A percentile compares a stretch with the other conserved stretches of the same genome.
Evolutionary conservation across 2,113 vertebrate genomes (phyloP).

Genomic region (Indri indri): DNA sequence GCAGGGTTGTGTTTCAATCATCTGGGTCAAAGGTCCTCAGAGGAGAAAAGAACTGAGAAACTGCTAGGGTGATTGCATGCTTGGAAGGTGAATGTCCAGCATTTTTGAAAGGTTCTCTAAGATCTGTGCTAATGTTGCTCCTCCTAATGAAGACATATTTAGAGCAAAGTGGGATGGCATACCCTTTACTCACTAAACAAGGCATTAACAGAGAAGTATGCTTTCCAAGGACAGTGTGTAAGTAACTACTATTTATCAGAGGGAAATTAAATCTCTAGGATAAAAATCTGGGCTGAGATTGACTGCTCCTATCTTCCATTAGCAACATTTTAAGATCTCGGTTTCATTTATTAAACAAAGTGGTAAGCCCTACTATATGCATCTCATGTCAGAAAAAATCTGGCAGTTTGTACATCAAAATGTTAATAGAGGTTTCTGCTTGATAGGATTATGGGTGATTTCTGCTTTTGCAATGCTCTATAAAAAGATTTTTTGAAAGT

Average conservation of each 20-base stretch:
- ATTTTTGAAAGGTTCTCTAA: not conserved
- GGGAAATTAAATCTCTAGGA: not conserved
- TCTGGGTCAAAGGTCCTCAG: not conserved
- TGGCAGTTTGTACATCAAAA: not conserved
- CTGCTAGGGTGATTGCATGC: not conserved
- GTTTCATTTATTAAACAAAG: slow-evolving; percentile 17
- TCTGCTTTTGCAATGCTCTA: slow-evolving; percentile 11
- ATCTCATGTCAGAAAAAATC: not conserved
- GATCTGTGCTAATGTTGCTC: not conserved
- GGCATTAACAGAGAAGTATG: not conserved
- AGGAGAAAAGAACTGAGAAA: not conserved
- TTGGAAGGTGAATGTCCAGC: not conserved
- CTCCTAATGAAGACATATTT: not conserved
- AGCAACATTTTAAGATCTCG: not conserved
- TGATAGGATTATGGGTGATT: not conserved
- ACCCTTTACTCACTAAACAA: not conserved
- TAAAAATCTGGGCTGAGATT: not conserved
- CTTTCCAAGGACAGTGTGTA: not conserved
- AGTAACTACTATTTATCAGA: not conserved
- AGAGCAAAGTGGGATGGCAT: not conserved
- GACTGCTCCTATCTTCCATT: not conserved
- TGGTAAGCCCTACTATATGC: not conserved
- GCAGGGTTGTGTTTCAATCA: not conserved
- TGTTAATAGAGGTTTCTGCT: not conserved
- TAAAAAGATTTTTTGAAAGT: not conserved